Conservation (phyloP, 2,888 invertebrate genomes). For the Pandemis corylana region DNA sequence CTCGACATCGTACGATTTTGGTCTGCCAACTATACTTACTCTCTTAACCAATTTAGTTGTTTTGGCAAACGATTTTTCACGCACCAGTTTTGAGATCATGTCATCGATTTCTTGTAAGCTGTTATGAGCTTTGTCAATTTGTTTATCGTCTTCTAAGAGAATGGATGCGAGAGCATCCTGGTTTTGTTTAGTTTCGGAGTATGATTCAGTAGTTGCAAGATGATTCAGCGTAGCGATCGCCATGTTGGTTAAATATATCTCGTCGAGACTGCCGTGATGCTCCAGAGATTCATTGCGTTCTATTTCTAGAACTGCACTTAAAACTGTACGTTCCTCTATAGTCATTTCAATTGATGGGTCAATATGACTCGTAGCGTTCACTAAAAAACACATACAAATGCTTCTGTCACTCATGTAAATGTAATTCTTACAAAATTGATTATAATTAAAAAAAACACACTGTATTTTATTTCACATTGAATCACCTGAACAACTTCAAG, state of each 20-base stretch:
- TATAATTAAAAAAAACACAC: background rate
- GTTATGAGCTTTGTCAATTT: conserved; percentile 17
- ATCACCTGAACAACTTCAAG: background rate
- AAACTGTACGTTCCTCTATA: conserved; percentile 63
- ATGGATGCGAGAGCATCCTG: conserved; percentile 55
- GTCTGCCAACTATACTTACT: conserved; percentile 62
- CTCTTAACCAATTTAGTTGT: conserved; percentile 48
- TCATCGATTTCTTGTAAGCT: conserved; percentile 27
- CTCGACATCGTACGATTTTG: conserved; percentile 67
- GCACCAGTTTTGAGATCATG: conserved; percentile 16
- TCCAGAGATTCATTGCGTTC: conserved; percentile 62
- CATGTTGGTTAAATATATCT: conserved; percentile 67
- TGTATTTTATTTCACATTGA: background rate
- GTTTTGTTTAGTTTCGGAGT: conserved; percentile 57
- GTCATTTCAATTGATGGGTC: conserved; percentile 57
- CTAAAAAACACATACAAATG: conserved; percentile 59
- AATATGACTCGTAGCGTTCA: conserved; percentile 54
- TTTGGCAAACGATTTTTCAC: conserved; percentile 29
- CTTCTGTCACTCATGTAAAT: background rate
- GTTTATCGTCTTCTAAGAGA: conserved; percentile 38
- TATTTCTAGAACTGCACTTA: conserved; percentile 66
- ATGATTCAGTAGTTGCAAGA: conserved; percentile 48
- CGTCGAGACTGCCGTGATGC: conserved; percentile 64
- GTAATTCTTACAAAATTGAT: background rate
- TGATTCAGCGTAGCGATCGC: conserved; percentile 64